phyloP scores from a whole-genome alignment of 2,888 invertebrate species.

The Druceiella hillmani region DNA sequence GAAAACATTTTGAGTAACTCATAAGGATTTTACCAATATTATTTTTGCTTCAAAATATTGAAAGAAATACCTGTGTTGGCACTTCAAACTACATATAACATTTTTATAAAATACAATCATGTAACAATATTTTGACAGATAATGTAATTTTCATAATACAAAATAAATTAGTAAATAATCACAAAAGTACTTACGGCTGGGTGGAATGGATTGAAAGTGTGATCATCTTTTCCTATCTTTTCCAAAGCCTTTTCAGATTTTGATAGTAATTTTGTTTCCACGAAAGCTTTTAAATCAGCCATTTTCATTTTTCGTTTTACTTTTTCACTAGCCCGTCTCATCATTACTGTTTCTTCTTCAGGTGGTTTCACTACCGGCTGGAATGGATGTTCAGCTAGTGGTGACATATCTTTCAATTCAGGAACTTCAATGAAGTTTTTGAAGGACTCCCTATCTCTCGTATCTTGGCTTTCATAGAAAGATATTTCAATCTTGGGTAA shows the following conservation, averaged over 20 bases:
- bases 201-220: constrained; percentile 49
- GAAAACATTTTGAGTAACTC: too few species aligned
- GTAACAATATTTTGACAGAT: too few species aligned
- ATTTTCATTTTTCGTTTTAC: constrained; percentile 84
- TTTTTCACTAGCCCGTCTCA: constrained; percentile 72
- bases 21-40: too few species aligned
- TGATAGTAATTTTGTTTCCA: constrained; percentile 85
- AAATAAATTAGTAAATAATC: constrained; percentile 4
- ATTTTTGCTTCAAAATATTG: too few species aligned
- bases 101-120: too few species aligned
- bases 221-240: constrained; percentile 79
- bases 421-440: constrained; percentile 78
- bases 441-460: constrained; percentile 56
- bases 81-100: too few species aligned
- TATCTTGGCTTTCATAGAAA: constrained; percentile 72
- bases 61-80: too few species aligned
- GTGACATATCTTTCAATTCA: constrained; percentile 62
- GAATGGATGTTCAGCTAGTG: constrained; percentile 52
- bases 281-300: constrained; percentile 85
- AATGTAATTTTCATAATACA: too few species aligned
- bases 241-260: constrained; percentile 89
- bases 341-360: constrained; percentile 42
- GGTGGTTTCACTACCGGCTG: constrained; percentile 26
- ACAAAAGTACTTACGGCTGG: constrained; percentile 34
- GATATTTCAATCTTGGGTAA: constrained; percentile 91